A percentile compares a stretch with the other conserved stretches of the same genome.
Conservation (phyloP, 2,113 vertebrate genomes). For the Corydoras maculifer region DNA sequence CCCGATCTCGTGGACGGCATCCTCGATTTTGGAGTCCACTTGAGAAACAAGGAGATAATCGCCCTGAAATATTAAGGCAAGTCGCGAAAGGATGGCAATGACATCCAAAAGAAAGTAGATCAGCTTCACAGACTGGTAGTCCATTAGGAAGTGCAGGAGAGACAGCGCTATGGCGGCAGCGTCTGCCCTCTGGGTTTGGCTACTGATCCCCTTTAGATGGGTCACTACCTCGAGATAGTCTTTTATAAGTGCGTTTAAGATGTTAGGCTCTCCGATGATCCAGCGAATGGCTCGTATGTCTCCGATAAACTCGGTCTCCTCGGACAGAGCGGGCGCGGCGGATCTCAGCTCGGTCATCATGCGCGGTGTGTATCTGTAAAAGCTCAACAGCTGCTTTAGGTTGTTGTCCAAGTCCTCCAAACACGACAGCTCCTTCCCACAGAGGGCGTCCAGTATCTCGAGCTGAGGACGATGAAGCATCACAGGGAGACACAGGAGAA, state of each 20-base stretch:
- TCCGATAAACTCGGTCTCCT: slow-evolving; percentile 89
- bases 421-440: slow-evolving; percentile 88
- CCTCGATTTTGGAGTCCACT: slow-evolving; percentile 83
- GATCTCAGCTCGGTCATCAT: slow-evolving; percentile 85
- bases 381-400: slow-evolving; percentile 89
- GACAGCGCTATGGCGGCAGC: slow-evolving; percentile 87
- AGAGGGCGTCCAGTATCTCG: slow-evolving; percentile 88
- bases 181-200: slow-evolving; percentile 84
- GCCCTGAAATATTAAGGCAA: slow-evolving; percentile 87
- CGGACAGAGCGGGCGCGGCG: slow-evolving; percentile 81
- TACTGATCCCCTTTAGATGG: slow-evolving; percentile 88
- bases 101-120: slow-evolving; percentile 93
- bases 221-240: slow-evolving; percentile 92
- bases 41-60: slow-evolving; percentile 86
- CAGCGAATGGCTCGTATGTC: slow-evolving; percentile 87
- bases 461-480: slow-evolving; percentile 91
- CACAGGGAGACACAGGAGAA: slow-evolving; percentile 87
- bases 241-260: slow-evolving; percentile 92
- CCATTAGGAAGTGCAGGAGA: slow-evolving; percentile 91
- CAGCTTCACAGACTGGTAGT: slow-evolving; percentile 92
- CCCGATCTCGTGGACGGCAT: slow-evolving; percentile 88
- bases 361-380: slow-evolving; percentile 90
- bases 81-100: slow-evolving; percentile 83
- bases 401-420: slow-evolving; percentile 94
- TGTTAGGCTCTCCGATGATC: slow-evolving; percentile 92